These are phyloP conservation scores for Paratrypauchen microcephalus DNA, from an alignment of 2,797 vertebrate species.

Conservation along the genomic window DNA sequence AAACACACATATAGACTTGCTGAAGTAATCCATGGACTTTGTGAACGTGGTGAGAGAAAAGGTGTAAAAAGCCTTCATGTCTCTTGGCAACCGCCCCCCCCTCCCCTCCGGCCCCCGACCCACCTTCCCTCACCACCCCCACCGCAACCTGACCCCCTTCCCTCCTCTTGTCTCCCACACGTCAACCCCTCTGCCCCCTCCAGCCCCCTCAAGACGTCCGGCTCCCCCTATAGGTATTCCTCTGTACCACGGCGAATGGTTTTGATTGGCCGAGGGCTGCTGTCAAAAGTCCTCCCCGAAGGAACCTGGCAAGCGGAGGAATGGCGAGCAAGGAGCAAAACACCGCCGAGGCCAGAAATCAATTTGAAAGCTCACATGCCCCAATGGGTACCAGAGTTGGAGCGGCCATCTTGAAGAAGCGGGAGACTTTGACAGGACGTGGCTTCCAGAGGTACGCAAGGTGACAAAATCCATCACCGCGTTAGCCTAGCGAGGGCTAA, in stretches of 20 bases:
- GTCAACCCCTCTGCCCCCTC: slow-evolving; percentile 77
- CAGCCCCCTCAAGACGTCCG: slow-evolving; percentile 76
- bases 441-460: slow-evolving; percentile 96
- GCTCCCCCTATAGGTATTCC: slow-evolving; percentile 80
- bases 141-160: not conserved
- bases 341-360: slow-evolving; percentile 71
- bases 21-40: not conserved
- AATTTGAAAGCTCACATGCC: slow-evolving; percentile 96
- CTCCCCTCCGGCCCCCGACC: too few relatives aligned
- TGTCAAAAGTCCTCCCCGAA: slow-evolving; percentile 89
- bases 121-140: slow-evolving; percentile 48
- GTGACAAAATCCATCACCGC: slow-evolving; percentile 98
- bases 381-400: slow-evolving; percentile 94
- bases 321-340: slow-evolving; percentile 19
- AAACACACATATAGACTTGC: not conserved
- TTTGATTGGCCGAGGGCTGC: slow-evolving; percentile 82
- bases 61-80: slow-evolving; percentile 53
- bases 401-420: slow-evolving; percentile 91
- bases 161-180: slow-evolving; percentile 51
- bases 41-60: not conserved
- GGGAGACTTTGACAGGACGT: slow-evolving; percentile 90
- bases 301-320: slow-evolving; percentile 84
- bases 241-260: slow-evolving; percentile 80
- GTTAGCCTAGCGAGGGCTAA: slow-evolving; percentile 83
- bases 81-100: slow-evolving; percentile 83